Evolutionary conservation across 1,140 invertebrate genomes (phyloP), one percentile per base, ranked within the genome.

Genomic region (Caenorhabditis inopinata): DNA sequence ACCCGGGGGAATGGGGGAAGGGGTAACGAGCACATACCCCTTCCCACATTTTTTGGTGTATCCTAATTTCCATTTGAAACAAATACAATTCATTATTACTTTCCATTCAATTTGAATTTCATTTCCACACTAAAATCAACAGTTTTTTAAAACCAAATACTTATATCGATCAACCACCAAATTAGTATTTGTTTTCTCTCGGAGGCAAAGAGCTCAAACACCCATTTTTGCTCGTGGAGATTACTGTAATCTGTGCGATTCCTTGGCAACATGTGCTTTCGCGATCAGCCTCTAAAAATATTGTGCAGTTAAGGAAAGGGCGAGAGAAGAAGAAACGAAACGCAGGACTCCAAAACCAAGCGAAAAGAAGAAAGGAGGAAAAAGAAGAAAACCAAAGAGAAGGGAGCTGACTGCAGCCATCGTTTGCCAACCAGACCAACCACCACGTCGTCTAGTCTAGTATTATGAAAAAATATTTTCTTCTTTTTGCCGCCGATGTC

Each of bases 241-340:
- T 68, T 68, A 68, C 58, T 38, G 58, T 68, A 68, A 68, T 68
- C 58, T 68, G 32, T 38, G n/a, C n/a, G 38, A 29, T 68, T 68
- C 58, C 58, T 68, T 16, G n/a, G 12, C 3, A 25, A 68, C 58
- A 68, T 21, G 32, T 68, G 58, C 38, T 68, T 68, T 68, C n/a
- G n/a, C n/a, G 18, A 42, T 42, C 38, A 1, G 16, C 11, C 29
- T n/a, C 32, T 3, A 68, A 38, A 38, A 68, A 38, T 62, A 62
- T 32, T 62, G 27, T 62, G 53, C 49, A 18, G 11, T 68, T 35
- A 58, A 42, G 14, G 38, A 29, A 58, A 32, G 11, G n/a, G 27
- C 27, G 12, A 16, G 51, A 5, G 27, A 29, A 16, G 27, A 6
- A 32, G 18, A 25, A 25, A 9, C 6, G 18, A 18, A 25, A 51